Evolutionary conservation across 2,797 vertebrate species (phyloP).

Genomic region (Borostomias antarcticus): DNA sequence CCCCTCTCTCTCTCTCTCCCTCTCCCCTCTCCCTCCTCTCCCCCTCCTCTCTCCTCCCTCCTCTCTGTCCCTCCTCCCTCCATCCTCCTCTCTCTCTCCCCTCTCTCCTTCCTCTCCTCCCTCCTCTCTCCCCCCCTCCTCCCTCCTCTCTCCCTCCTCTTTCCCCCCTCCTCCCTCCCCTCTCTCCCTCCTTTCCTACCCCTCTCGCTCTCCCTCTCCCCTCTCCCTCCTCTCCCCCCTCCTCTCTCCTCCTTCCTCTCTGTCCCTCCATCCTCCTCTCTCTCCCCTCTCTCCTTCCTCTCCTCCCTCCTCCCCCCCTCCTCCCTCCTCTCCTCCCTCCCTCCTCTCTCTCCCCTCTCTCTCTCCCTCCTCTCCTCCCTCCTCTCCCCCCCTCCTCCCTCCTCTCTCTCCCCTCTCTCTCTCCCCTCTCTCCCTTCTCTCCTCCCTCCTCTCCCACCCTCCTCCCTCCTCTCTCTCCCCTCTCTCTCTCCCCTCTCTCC

Average conservation of each 20-base stretch:
- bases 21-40: too few species aligned
- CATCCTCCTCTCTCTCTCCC: too few species aligned
- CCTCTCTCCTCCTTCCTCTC: background rate
- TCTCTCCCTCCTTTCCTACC: too few species aligned
- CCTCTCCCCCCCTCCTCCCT: background rate
- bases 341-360: background rate
- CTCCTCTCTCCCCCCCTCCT: too few species aligned
- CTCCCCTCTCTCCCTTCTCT: background rate
- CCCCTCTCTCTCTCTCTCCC: too few species aligned
- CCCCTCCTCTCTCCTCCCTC: too few species aligned
- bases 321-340: background rate
- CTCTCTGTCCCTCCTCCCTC: too few species aligned
- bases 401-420: too few species aligned
- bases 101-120: too few species aligned
- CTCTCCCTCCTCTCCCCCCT: background rate
- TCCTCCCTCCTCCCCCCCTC: background rate
- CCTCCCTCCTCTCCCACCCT: background rate
- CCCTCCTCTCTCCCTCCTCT: background rate
- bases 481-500: too few species aligned
- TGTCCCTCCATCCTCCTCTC: background rate
- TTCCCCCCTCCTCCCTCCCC: slow-evolving; percentile 17
- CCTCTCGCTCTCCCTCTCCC: background rate
- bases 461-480: too few species aligned
- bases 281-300: background rate
- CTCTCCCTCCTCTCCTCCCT: background rate